phyloP scores from a whole-genome alignment of 2,113 vertebrate species.

The Saccopteryx bilineata region DNA sequence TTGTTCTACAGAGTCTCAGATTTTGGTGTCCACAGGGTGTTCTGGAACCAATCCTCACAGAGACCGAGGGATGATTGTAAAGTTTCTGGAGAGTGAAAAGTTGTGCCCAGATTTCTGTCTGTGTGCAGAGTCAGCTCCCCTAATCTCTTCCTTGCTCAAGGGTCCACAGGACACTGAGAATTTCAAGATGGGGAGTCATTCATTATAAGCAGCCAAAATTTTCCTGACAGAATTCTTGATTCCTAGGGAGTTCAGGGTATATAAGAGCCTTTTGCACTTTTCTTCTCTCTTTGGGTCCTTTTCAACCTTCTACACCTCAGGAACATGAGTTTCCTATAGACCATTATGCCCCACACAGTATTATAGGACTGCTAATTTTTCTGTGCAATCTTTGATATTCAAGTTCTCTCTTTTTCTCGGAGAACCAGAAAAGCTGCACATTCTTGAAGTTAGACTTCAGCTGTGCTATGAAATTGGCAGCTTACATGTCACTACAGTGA shows the following conservation, averaged over 20 bases:
- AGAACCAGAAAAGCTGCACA: neutral
- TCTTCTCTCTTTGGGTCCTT: neutral
- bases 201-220: neutral
- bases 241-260: neutral
- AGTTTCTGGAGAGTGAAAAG: neutral
- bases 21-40: neutral
- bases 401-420: neutral
- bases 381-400: neutral
- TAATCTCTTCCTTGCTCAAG: neutral
- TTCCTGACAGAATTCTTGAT: neutral
- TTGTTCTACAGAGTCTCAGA: neutral
- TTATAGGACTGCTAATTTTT: neutral
- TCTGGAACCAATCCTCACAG: neutral
- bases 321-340: neutral
- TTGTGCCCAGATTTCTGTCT: neutral
- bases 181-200: neutral
- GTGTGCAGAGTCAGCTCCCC: neutral
- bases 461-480: conserved; percentile 12
- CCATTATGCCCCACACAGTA: too few relatives aligned
- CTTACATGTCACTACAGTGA: neutral
- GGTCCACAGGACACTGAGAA: neutral
- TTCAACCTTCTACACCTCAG: neutral
- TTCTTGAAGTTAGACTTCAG: neutral
- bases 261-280: neutral
- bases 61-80: neutral